Base-by-base conservation (phyloP, 2,797 vertebrate species). In the Karalla daura region DNA sequence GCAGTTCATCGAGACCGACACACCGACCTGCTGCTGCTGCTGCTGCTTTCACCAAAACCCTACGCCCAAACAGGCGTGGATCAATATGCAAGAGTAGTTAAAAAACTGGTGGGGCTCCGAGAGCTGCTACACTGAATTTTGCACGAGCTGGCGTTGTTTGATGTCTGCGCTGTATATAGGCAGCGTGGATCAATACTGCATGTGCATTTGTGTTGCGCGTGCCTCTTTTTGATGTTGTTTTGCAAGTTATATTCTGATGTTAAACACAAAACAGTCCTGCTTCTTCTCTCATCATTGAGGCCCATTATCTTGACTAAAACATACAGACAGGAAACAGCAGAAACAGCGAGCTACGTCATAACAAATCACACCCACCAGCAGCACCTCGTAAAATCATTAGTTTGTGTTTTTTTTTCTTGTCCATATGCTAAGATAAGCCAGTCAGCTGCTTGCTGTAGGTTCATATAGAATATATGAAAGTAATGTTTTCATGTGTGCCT, bases 11-110 rank as follows among this genome's bases (percentile, higher is more conserved):
- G 20, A 64, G 52, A 43, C 47, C 32, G 55, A 47, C 24, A 66
- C 1, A 1, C 10, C 11, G 12, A 25, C 2, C 25, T 21, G 7
- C 18, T 47, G 21, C 37, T 60, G n/a, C n/a, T n/a, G n/a, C n/a
- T n/a, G n/a, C n/a, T n/a, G n/a, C n/a, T 70, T 60, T 5, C 3
- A 14, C 52, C 14, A 47, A 68, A 39, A 32, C 36, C 21, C 20
- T 45, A 44, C n/a, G n/a, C n/a, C 3, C 14, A 27, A 44, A 46
- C 17, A 12, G 21, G 25, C 6, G 3, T 0, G 1, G 0, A 21
- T 50, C 14, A 50, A 54, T 30, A 23, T 55, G 8, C 52, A 37
- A 17, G 3, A 2, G 5, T 4, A 5, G 3, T 21, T 17, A 10
- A n/a, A 60, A 30, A 47, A 32, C 32, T 24, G 40, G 20, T 28